phyloP scores from a whole-genome alignment of 53 echinoderm and acorn worm species.

The Echinarachnius parma region DNA sequence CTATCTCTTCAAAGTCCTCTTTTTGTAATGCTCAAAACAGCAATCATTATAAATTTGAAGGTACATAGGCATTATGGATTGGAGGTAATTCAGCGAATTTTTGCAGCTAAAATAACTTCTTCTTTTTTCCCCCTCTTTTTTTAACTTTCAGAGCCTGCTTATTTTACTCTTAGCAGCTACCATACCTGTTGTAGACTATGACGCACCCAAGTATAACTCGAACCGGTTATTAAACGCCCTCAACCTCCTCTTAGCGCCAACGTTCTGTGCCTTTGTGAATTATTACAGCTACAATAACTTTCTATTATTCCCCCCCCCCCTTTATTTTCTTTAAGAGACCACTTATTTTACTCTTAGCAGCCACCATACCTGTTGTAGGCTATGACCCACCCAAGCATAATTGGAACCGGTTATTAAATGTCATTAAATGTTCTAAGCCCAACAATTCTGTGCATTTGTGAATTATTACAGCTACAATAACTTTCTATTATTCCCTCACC shows the following conservation, averaged over 20 bases:
- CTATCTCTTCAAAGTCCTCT: no score
- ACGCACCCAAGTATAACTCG: constrained; percentile 87
- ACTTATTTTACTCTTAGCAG: constrained; percentile 40
- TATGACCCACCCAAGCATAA: constrained; percentile 81
- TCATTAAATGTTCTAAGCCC: constrained; percentile 63
- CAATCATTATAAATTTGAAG: no score
- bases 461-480: no score
- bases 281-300: no score
- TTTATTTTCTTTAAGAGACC: constrained; percentile 63
- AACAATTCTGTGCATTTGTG: constrained; percentile 74
- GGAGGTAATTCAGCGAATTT: no score
- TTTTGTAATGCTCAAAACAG: no score
- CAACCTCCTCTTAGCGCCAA: constrained; percentile 65
- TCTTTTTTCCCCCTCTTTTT: no score
- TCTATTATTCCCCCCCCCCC: no score
- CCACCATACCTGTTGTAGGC: constrained; percentile 88
- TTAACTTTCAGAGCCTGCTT: constrained; percentile 57
- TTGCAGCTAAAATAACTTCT: no score
- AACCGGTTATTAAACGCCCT: constrained; percentile 76
- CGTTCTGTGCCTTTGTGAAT: constrained; percentile 72
- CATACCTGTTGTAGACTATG: constrained; percentile 88
- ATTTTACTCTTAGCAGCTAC: constrained; percentile 55
- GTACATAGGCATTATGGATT: no score
- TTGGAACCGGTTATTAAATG: constrained; percentile 87
- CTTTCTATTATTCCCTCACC: no score